Evolutionary conservation across 1,140 invertebrate species (phyloP), one percentile per base, ranked within the genome.

Genomic region (Drosophila sucinea): DNA sequence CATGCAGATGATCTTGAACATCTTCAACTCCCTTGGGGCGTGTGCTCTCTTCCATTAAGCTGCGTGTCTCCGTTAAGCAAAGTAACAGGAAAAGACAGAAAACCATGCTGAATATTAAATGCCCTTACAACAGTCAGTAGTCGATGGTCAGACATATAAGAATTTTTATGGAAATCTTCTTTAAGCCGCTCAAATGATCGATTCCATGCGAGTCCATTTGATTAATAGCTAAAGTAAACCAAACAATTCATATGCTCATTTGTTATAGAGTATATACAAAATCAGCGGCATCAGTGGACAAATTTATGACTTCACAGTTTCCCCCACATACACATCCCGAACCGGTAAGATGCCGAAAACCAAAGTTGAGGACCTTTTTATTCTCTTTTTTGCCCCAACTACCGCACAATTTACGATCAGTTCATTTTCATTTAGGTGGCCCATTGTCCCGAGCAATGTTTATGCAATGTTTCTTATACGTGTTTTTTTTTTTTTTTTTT

Each of bases 381-480:
- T 47, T 69, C 41, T 64, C 67, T 67, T 64, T 64, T 73, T 67
- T 60, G 58, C 54, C 44, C 61, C 81, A 85, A 86, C 82, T 86
- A 79, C 79, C 70, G 65, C 74, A 67, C 60, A 77, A 85, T 85
- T 85, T 85, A 85, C 82, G 81, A 85, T 74, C 81, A 60, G 78
- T 81, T 77, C 82, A 86, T 82, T 86, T 81, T 77, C 82, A 86
- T 82, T 86, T 86, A 86, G 82, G 82, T 86, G 79, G 82, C 74
- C 81, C 81, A 85, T 86, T 85, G 81, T 85, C 75, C 82, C 74
- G 57, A 23, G 11, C 74, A 64, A 76, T 78, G 81, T 85, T 85
- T 85, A 86, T 85, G 82, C 82, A 81, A 85, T 84, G 78, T 77
- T 73, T 51, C 23, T 51, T 51, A 27, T 23, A 2, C 7, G 23